phyloP scores from a whole-genome alignment of 2,888 invertebrate species.

The Plutella xylostella region DNA sequence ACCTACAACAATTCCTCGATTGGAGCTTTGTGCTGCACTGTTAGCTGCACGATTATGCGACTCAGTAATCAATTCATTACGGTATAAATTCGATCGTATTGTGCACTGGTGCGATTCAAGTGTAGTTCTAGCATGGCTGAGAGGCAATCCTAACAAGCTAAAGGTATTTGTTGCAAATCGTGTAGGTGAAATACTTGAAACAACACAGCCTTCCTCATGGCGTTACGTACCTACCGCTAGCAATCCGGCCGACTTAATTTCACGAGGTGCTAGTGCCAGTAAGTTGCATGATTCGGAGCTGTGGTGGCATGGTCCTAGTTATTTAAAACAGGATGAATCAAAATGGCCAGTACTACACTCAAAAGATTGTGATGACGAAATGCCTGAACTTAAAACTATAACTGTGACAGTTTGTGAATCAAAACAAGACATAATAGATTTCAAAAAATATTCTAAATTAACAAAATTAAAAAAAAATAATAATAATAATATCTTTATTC shows the following conservation, averaged over 20 bases:
- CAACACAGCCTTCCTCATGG: not conserved
- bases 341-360: too few relatives aligned
- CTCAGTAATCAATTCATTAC: not conserved
- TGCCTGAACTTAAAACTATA: too few relatives aligned
- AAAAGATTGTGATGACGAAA: too few relatives aligned
- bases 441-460: too few relatives aligned
- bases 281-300: not conserved
- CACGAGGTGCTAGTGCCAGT: not conserved
- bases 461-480: too few relatives aligned
- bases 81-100: not conserved
- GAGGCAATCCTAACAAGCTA: not conserved
- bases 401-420: too few relatives aligned
- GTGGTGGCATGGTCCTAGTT: not conserved
- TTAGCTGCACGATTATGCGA: not conserved
- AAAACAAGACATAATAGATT: too few relatives aligned
- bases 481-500: too few relatives aligned
- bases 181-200: not conserved
- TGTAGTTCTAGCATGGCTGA: not conserved
- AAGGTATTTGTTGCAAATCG: not conserved
- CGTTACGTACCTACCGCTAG: not conserved
- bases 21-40: not conserved
- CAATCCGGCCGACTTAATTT: constrained; percentile 1
- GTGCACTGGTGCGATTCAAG: not conserved
- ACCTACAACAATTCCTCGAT: not conserved
- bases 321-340: not conserved